phyloP scores from a whole-genome alignment of 2,797 vertebrate genomes.

The Peromyscus melanophrys region DNA sequence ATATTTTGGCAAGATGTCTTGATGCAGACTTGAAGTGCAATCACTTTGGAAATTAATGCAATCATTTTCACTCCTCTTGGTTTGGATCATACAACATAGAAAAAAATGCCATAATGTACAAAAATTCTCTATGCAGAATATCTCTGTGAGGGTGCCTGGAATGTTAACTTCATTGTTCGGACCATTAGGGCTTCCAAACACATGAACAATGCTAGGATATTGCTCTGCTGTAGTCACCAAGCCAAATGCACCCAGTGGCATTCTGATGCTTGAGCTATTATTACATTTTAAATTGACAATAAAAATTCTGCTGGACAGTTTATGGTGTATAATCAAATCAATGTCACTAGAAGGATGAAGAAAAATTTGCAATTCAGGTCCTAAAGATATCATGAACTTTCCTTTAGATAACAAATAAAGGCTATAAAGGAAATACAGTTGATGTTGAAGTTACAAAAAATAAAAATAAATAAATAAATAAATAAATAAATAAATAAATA shows the following conservation, averaged over 20 bases:
- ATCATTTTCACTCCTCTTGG: conserved; percentile 45
- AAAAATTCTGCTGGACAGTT: conserved; percentile 66
- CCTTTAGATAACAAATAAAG: neutral
- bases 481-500: no score
- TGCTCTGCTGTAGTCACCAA: conserved; percentile 13
- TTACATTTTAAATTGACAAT: conserved; percentile 72
- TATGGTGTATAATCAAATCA: conserved; percentile 63
- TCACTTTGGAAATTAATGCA: conserved; percentile 41
- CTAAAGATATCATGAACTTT: neutral
- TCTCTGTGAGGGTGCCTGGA: neutral
- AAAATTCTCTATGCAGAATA: conserved; percentile 42
- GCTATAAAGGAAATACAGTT: neutral
- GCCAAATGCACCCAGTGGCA: conserved; percentile 26
- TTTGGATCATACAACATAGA: conserved; percentile 63
- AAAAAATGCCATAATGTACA: conserved; percentile 41
- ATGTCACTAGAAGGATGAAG: conserved; percentile 61
- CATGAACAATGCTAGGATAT: neutral
- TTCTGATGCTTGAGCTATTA: conserved; percentile 43
- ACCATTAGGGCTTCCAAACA: neutral
- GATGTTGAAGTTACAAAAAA: conserved; percentile 19
- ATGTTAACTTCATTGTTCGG: neutral
- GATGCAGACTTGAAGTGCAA: neutral
- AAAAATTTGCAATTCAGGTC: conserved; percentile 56
- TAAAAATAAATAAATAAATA: no score
- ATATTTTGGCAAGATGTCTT: conserved; percentile 68